A percentile compares a stretch with the other conserved stretches of the same genome.
These are phyloP conservation scores for Tachina lurida DNA, from an alignment of 2,888 invertebrate species.

Conservation along the genomic window DNA sequence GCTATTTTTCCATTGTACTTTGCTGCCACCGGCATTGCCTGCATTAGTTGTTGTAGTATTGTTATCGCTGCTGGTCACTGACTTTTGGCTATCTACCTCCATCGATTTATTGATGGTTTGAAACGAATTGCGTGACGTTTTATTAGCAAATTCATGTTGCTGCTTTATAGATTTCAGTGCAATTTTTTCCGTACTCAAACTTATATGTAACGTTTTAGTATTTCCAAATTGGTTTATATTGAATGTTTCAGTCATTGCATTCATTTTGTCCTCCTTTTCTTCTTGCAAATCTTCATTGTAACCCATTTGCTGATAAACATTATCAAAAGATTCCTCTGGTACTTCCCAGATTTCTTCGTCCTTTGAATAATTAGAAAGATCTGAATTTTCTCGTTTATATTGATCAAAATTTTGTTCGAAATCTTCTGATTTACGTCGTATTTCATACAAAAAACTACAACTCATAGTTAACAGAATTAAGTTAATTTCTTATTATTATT, in stretches of 20 bases:
- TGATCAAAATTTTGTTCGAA: constrained; percentile 56
- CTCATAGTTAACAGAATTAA: constrained; percentile 59
- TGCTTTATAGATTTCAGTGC: constrained; percentile 72
- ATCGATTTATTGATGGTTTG: constrained; percentile 73
- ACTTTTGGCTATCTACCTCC: constrained; percentile 60
- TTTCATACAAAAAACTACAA: constrained; percentile 69
- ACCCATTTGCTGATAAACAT: constrained; percentile 74
- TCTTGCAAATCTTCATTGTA: constrained; percentile 69
- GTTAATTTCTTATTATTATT: background rate
- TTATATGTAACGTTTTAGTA: constrained; percentile 68
- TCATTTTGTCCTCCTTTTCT: constrained; percentile 5
- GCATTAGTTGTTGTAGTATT: constrained; percentile 41
- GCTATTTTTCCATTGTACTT: constrained; percentile 61
- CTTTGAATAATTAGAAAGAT: constrained; percentile 58
- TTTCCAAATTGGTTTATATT: constrained; percentile 63
- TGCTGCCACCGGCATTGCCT: constrained; percentile 55
- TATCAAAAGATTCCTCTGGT: constrained; percentile 65
- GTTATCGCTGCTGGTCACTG: constrained; percentile 46
- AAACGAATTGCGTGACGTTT: constrained; percentile 1
- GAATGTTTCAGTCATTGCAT: constrained; percentile 4
- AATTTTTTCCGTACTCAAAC: constrained; percentile 76
- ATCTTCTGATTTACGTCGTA: constrained; percentile 67
- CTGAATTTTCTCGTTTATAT: constrained; percentile 47
- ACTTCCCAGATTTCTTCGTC: constrained; percentile 70
- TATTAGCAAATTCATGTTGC: constrained; percentile 34